These are phyloP conservation scores for Excalfactoria chinensis DNA, from an alignment of 2,113 vertebrate genomes.

Conservation along the genomic window DNA sequence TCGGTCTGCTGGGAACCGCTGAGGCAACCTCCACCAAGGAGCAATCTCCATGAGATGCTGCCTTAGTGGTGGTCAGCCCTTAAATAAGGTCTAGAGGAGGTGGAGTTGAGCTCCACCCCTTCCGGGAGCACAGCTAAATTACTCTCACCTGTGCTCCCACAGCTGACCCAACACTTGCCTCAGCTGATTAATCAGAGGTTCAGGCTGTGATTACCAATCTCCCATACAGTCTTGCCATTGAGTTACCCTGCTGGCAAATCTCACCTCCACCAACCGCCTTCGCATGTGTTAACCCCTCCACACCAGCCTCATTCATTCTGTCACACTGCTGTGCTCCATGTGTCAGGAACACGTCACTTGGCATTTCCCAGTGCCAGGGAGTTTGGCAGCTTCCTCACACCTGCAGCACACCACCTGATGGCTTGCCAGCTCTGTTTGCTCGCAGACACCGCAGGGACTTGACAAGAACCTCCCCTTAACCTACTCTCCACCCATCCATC, in stretches of 20 bases:
- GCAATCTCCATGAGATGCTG: too few relatives aligned
- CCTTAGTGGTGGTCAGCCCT: too few relatives aligned
- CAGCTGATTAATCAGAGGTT: too few relatives aligned
- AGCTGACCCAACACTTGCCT: too few relatives aligned
- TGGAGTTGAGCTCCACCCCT: too few relatives aligned
- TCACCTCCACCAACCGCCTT: neutral
- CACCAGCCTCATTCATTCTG: neutral
- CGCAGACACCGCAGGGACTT: neutral
- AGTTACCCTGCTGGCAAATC: neutral
- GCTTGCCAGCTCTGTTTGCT: neutral
- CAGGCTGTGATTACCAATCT: too few relatives aligned
- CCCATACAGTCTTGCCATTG: too few relatives aligned
- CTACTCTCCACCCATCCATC: neutral
- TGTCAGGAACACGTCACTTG: conserved; percentile 26
- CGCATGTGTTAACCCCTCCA: neutral
- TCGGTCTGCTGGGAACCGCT: too few relatives aligned
- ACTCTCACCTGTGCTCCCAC: too few relatives aligned
- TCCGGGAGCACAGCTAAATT: too few relatives aligned
- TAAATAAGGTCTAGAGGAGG: too few relatives aligned
- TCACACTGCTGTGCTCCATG: neutral
- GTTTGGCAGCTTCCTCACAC: neutral
- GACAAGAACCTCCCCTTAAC: conserved; percentile 29
- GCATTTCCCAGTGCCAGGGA: conserved; percentile 21
- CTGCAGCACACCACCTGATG: neutral
- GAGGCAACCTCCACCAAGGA: too few relatives aligned